phyloP scores from a whole-genome alignment of 2,888 invertebrate genomes.

The Hetaerina titia region DNA sequence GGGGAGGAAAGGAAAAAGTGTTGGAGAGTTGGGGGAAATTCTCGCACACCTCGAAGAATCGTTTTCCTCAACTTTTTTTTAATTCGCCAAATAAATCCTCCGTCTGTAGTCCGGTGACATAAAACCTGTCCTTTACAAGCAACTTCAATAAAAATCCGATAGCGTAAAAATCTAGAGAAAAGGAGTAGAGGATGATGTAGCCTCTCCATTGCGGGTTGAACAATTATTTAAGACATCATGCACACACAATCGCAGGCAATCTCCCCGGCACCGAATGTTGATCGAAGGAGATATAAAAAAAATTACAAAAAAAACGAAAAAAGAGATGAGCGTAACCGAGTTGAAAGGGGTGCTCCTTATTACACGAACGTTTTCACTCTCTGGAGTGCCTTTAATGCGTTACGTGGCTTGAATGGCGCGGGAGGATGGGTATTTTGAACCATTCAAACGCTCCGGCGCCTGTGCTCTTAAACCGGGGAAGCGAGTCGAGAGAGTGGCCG shows the following conservation, averaged over 20 bases:
- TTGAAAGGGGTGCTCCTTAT: background rate
- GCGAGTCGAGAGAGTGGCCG: background rate
- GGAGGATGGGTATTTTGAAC: background rate
- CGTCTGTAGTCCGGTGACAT: background rate
- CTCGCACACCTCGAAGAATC: background rate
- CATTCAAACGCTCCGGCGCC: background rate
- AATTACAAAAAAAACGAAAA: background rate
- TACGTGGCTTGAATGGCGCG: background rate
- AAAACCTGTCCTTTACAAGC: background rate
- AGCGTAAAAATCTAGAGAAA: background rate
- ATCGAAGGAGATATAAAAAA: background rate
- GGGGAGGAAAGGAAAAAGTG: background rate
- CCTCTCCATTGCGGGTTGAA: background rate
- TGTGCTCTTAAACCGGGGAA: background rate
- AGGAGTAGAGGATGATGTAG: background rate
- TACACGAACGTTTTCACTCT: background rate
- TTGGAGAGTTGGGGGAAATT: background rate
- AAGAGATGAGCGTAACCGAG: background rate
- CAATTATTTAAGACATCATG: background rate
- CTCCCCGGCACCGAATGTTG: background rate
- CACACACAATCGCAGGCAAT: background rate
- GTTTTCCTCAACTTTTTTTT: background rate
- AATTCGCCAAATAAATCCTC: background rate
- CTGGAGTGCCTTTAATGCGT: background rate
- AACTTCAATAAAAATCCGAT: background rate